A percentile compares a stretch with the other conserved stretches of the same genome.
Conservation (phyloP, 2,797 vertebrate genomes). For the Caiman crocodilus region DNA sequence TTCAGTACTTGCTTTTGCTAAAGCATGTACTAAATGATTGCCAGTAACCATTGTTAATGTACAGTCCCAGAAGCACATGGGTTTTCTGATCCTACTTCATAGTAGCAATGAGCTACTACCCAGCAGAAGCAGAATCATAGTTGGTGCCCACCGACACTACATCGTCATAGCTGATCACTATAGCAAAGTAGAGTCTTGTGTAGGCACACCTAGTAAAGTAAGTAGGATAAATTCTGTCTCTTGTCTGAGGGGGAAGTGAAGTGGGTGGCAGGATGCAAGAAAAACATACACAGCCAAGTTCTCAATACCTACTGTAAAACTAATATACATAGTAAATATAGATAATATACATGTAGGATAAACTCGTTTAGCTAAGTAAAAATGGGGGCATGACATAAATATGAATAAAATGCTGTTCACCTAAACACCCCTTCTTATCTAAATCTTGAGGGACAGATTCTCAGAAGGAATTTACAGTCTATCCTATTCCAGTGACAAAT, state of each 20-base stretch:
- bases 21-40: too few relatives aligned
- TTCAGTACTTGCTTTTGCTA: too few relatives aligned
- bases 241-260: not conserved
- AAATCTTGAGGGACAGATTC: not conserved
- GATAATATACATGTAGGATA: not conserved
- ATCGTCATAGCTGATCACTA: too few relatives aligned
- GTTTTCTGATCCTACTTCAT: too few relatives aligned
- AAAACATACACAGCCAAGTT: not conserved
- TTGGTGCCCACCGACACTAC: too few relatives aligned
- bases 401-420: not conserved
- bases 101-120: too few relatives aligned
- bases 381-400: not conserved
- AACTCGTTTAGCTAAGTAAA: not conserved
- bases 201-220: not conserved
- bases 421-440: not conserved
- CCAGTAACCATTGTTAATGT: too few relatives aligned
- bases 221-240: not conserved
- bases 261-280: too few relatives aligned
- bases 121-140: too few relatives aligned
- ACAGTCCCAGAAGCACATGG: too few relatives aligned
- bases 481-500: not conserved
- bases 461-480: not conserved
- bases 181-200: too few relatives aligned
- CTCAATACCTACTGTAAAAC: accelerated
- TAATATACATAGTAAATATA: not conserved